Conservation (phyloP, 2,888 invertebrate species). For the Dolichomitus sp. region DNA sequence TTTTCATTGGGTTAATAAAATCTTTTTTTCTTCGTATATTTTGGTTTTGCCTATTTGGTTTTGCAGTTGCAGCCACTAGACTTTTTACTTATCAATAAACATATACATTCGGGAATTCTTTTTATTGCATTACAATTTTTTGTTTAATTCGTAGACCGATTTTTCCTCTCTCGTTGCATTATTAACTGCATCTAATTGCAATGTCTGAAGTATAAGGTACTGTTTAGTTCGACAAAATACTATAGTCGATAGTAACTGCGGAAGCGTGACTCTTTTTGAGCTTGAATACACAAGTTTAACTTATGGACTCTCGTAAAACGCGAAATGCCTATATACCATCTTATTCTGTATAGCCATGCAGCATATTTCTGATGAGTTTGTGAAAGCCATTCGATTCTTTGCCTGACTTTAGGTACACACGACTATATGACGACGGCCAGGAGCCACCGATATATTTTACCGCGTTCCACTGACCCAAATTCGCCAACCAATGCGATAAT, state of each 20-base stretch:
- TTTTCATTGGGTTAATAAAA: too few species aligned
- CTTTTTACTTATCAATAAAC: too few species aligned
- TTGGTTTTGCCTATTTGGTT: too few species aligned
- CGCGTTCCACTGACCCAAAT: constrained; percentile 69
- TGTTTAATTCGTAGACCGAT: not conserved
- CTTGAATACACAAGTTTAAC: not conserved
- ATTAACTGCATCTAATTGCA: not conserved
- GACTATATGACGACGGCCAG: constrained; percentile 31
- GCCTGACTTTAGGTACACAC: not conserved
- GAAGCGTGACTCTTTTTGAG: constrained; percentile 6
- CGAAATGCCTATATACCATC: not conserved
- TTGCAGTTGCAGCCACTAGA: not conserved
- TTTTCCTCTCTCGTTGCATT: not conserved
- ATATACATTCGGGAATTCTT: not conserved
- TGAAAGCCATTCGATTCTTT: constrained; percentile 36
- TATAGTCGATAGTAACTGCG: not conserved
- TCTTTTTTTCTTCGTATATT: too few species aligned
- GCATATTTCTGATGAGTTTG: constrained; percentile 18
- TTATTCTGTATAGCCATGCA: not conserved
- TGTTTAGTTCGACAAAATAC: not conserved
- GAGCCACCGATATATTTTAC: constrained; percentile 55
- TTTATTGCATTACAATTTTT: constrained; percentile 2
- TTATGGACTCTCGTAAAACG: not conserved
- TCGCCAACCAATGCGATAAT: constrained; percentile 66
- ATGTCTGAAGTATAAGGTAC: not conserved